A percentile compares a stretch with the other conserved stretches of the same genome.
phyloP scores from a whole-genome alignment of 2,113 vertebrate species.

The Pyxicephalus adspersus region DNA sequence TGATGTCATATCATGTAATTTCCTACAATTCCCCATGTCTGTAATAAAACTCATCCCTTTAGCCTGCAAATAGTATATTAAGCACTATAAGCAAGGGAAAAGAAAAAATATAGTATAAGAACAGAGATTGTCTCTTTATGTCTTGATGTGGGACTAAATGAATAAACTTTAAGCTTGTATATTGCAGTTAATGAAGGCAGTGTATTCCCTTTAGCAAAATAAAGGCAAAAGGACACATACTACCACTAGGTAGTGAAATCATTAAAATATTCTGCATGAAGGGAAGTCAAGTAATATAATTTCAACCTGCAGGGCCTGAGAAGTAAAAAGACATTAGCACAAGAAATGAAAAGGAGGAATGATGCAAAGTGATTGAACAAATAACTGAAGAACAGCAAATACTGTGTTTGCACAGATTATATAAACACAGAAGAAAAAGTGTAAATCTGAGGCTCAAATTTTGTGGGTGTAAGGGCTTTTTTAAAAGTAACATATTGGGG shows the following conservation, averaged over 20 bases:
- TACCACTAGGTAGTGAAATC: slow-evolving; percentile 51
- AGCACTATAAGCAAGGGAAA: background rate
- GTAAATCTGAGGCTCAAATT: background rate
- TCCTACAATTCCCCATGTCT: background rate
- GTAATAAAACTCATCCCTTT: slow-evolving; percentile 2
- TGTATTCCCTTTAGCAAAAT: slow-evolving; percentile 48
- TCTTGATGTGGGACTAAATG: slow-evolving; percentile 11
- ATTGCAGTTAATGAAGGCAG: slow-evolving; percentile 50
- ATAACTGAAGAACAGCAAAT: slow-evolving; percentile 24
- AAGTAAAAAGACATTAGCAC: slow-evolving; percentile 50
- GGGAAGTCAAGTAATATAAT: slow-evolving; percentile 50
- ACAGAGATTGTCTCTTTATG: background rate
- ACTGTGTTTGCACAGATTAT: slow-evolving; percentile 6
- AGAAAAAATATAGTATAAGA: background rate
- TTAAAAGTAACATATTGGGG: too few relatives aligned
- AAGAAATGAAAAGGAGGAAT: slow-evolving; percentile 30
- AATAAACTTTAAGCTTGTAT: slow-evolving; percentile 38
- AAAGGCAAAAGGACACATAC: slow-evolving; percentile 47
- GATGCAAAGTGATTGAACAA: slow-evolving; percentile 49
- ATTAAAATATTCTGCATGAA: slow-evolving; percentile 57
- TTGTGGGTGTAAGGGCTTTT: background rate
- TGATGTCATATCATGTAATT: background rate
- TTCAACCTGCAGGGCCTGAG: slow-evolving; percentile 46
- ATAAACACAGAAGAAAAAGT: slow-evolving; percentile 13
- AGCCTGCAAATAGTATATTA: slow-evolving; percentile 9